Evolutionary conservation across 2,888 invertebrate species (phyloP).

Genomic region (Fragum whitleyi): DNA sequence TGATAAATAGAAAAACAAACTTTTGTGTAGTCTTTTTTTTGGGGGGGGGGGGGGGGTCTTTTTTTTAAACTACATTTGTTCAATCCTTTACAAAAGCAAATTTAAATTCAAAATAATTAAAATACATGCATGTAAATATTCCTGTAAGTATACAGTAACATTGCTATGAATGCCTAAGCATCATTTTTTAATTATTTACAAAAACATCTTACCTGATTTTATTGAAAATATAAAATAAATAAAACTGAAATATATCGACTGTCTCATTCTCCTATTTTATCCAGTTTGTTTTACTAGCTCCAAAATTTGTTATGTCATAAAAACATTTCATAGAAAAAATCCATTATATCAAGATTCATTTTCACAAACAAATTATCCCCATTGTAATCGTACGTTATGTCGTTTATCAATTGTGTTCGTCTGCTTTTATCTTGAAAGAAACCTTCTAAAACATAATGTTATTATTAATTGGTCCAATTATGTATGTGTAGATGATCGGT

Average conservation of each 20-base stretch:
- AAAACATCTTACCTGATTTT: not conserved
- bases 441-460: not conserved
- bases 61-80: no score
- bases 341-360: slow-evolving; percentile 16
- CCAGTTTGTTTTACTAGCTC: not conserved
- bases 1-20: no score
- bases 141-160: no score
- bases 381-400: not conserved
- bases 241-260: not conserved
- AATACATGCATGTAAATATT: no score
- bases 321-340: not conserved
- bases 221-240: not conserved
- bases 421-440: slow-evolving; percentile 20
- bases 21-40: no score
- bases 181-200: no score
- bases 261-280: not conserved
- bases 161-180: no score
- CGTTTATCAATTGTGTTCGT: slow-evolving; percentile 2
- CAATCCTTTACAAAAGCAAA: no score
- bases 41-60: no score
- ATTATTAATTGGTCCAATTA: slow-evolving; percentile 1
- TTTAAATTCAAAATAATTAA: no score
- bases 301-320: no score
- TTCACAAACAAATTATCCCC: slow-evolving; percentile 14
- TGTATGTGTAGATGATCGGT: not conserved